Conservation (phyloP, 2,797 vertebrate species). For the Epinephelus awoara region DNA sequence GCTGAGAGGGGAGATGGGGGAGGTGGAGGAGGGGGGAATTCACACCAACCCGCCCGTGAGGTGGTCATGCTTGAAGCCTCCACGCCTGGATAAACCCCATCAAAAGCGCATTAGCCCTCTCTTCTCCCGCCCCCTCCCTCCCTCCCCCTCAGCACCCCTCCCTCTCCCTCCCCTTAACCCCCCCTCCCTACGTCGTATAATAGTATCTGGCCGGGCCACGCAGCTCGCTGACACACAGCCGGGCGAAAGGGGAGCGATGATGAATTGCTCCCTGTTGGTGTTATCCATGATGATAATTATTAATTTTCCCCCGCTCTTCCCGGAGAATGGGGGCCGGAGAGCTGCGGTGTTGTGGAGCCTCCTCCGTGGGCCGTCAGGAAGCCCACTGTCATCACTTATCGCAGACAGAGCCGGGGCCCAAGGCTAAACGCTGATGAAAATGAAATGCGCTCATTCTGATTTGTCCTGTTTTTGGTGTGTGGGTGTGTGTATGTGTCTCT, state of each 20-base stretch:
- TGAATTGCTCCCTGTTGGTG: constrained; percentile 96
- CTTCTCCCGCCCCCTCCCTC: constrained; percentile 60
- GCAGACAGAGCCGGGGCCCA: constrained; percentile 75
- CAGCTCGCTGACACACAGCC: constrained; percentile 91
- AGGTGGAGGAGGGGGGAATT: constrained; percentile 38
- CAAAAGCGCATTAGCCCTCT: constrained; percentile 96
- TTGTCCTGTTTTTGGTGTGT: constrained; percentile 69
- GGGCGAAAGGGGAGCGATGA: constrained; percentile 89
- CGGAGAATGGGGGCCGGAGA: constrained; percentile 60
- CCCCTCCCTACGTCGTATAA: constrained; percentile 85
- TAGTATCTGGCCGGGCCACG: constrained; percentile 94
- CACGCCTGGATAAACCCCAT: constrained; percentile 98
- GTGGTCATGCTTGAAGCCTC: constrained; percentile 91
- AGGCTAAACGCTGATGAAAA: constrained; percentile 81
- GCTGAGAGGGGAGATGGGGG: constrained; percentile 19
- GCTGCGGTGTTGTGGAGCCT: constrained; percentile 73
- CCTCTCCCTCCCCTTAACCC: constrained; percentile 40
- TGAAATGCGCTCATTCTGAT: constrained; percentile 73
- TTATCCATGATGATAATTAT: constrained; percentile 96
- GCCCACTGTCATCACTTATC: constrained; percentile 80
- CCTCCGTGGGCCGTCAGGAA: constrained; percentile 78
- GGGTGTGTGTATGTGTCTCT: constrained; percentile 42
- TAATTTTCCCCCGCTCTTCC: constrained; percentile 90
- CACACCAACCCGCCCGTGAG: constrained; percentile 76
- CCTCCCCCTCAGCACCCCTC: constrained; percentile 71